phyloP scores from a whole-genome alignment of 2,797 vertebrate species.

The Lemur catta region DNA sequence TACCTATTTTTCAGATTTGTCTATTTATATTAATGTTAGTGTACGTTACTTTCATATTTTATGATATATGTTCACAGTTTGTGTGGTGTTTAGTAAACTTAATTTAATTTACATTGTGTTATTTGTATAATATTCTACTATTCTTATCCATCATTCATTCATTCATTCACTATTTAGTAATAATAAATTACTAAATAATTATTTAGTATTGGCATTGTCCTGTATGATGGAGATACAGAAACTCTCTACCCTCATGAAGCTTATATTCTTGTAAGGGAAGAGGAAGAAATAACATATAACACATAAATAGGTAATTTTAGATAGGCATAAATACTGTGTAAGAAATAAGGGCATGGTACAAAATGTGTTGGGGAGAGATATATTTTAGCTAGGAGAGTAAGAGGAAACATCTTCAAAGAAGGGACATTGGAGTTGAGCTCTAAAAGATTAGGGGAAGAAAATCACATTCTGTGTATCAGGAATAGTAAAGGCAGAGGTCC shows the following conservation, averaged over 20 bases:
- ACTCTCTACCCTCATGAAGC: neutral
- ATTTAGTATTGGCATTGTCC: neutral
- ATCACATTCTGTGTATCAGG: neutral
- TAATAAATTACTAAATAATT: neutral
- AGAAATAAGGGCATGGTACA: neutral
- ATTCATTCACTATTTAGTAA: neutral
- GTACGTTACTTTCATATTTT: neutral
- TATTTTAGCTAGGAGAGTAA: neutral
- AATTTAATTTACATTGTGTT: neutral
- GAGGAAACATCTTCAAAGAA: slow-evolving; percentile 9
- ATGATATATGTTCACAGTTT: neutral
- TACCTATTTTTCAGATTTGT: neutral
- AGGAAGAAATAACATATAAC: neutral
- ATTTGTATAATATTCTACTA: neutral
- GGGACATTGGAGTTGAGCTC: neutral
- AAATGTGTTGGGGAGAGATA: neutral
- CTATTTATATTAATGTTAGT: neutral
- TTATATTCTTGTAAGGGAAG: neutral
- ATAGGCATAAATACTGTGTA: neutral
- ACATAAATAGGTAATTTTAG: neutral
- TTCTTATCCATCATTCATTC: neutral
- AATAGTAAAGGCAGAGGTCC: neutral
- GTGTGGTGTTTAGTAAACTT: neutral
- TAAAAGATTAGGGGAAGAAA: neutral
- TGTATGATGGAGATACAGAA: neutral